Evolutionary conservation across 2,797 vertebrate genomes (phyloP), one percentile per base, ranked within the genome.

Genomic region (Sternarchorhynchus goeldii): DNA sequence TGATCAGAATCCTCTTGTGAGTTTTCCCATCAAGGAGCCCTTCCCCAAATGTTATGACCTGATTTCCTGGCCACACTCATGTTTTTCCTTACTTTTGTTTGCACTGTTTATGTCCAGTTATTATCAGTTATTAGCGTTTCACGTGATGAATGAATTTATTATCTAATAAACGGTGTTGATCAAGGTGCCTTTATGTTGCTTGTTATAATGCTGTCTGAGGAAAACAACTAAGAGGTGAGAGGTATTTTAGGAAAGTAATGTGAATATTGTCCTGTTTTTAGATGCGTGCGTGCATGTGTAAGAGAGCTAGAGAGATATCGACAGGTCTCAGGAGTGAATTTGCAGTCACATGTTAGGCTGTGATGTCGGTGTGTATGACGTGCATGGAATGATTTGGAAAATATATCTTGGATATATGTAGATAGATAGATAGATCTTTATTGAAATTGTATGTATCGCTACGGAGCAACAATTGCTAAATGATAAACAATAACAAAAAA

Each of bases 161-260:
- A 63, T 45, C 20, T 65, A 65, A 7, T 56, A 17, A 73, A 65
- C n/a, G 64, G 50, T 56, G 71, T 72, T 59, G 32, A 63, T 76
- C 32, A 86, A 78, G 90, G 87, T 81, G 39, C 77, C 67, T 87
- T 75, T 88, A 82, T 91, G 85, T 90, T 88, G 76, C 86, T 88
- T 90, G 75, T 85, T 72, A 58, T 87, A 85, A 85, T 90, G 93
- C 93, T 87, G 79, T 87, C 92, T 92, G 90, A 93, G 92, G 89
- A 81, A 84, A 87, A 87, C 50, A 53, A 81, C 81, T 80, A 59
- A 85, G 83, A 93, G 93, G 93, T 94, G 92, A 93, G 93, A 59
- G 70, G 16, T 59, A 76, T 57, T 79, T 65, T 62, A 73, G 39
- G 34, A 17, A 70, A 36, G 29, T 31, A 2, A 12, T 34, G 60